Conservation (phyloP, 1,140 invertebrate species). For the Drosophila kikkawai region DNA sequence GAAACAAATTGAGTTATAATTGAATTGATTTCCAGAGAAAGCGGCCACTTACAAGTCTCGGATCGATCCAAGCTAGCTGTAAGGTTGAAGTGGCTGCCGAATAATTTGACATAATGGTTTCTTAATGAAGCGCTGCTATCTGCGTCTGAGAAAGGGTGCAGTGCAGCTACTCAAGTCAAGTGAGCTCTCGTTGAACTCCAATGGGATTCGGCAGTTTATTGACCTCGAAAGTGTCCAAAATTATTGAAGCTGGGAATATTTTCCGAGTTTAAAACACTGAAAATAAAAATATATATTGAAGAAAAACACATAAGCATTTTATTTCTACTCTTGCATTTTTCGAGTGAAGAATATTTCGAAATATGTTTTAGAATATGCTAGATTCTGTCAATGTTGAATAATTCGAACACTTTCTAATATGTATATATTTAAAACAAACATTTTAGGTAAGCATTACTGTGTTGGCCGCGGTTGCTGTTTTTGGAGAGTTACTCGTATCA, state of each 20-base stretch:
- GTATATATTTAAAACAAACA: too few species aligned
- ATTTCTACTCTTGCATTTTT: too few species aligned
- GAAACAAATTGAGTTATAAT: constrained; percentile 59
- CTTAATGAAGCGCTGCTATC: constrained; percentile 68
- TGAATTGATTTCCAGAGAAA: constrained; percentile 70
- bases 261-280: neutral
- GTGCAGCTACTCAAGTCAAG: constrained; percentile 64
- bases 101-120: constrained; percentile 79
- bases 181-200: constrained; percentile 41
- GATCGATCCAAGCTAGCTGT: constrained; percentile 19
- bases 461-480: too few species aligned
- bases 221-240: constrained; percentile 12
- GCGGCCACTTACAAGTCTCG: constrained; percentile 65
- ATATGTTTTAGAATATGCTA: too few species aligned
- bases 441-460: too few species aligned
- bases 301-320: too few species aligned
- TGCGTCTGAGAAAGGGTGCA: constrained; percentile 45
- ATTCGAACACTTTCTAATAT: too few species aligned
- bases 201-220: constrained; percentile 29
- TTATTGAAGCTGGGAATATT: neutral
- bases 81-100: constrained; percentile 56
- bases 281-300: neutral
- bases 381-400: too few species aligned
- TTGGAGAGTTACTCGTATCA: too few species aligned
- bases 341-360: too few species aligned